A percentile compares a stretch with the other conserved stretches of the same genome.
Conservation (phyloP, 35 echinoderm and acorn worm genomes). For the Ophioderma brevispina region DNA sequence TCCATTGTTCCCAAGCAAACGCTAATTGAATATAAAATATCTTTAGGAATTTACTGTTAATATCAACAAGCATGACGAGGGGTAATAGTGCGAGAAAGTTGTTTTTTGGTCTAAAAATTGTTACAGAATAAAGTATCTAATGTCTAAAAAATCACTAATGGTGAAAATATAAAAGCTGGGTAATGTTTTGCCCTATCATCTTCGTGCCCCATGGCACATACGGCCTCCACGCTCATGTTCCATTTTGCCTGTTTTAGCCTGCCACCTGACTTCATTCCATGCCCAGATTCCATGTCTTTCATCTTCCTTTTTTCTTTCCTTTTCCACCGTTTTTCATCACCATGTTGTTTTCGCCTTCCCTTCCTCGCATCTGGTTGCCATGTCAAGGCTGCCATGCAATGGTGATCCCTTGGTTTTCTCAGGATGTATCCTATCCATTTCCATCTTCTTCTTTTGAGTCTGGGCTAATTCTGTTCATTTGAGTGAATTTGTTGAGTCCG, state of each 20-base stretch:
- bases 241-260: background rate
- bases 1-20: too few species aligned
- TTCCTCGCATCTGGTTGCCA: background rate
- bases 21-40: too few species aligned
- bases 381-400: slow-evolving; percentile 15
- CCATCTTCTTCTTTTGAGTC: background rate
- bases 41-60: too few species aligned
- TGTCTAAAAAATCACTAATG: too few species aligned
- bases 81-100: too few species aligned
- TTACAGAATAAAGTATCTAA: too few species aligned
- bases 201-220: slow-evolving; percentile 16
- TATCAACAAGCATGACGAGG: too few species aligned
- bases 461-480: too few species aligned
- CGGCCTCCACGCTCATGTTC: background rate
- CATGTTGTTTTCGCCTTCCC: background rate
- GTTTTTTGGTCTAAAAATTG: too few species aligned
- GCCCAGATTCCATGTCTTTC: background rate
- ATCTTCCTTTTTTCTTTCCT: background rate
- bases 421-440: background rate
- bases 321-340: background rate
- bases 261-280: background rate
- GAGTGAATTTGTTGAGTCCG: too few species aligned
- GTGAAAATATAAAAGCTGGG: too few species aligned
- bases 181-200: too few species aligned
- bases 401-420: background rate